A percentile compares a stretch with the other conserved stretches of the same genome.
Evolutionary conservation across 2,888 invertebrate species (phyloP).

Genomic region (Trachelus stipa): DNA sequence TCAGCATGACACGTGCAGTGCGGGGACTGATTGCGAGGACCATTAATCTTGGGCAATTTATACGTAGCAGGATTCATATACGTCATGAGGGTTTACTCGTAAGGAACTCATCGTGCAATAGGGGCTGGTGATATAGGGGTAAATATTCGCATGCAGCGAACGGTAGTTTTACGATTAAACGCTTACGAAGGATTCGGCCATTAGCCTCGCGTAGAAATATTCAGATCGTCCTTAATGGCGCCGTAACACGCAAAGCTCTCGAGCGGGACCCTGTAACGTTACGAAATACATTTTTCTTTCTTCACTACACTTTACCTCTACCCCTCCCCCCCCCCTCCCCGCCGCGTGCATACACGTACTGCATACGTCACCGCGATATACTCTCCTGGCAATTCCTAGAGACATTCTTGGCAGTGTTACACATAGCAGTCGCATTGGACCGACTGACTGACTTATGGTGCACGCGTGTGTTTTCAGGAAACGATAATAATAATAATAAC

Average conservation of each 20-base stretch:
- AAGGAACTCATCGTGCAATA: neutral
- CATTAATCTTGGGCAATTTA: neutral
- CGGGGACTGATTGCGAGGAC: neutral
- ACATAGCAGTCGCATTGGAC: neutral
- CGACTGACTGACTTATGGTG: neutral
- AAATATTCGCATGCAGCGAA: neutral
- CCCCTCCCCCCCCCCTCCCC: too few species aligned
- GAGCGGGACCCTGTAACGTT: conserved; percentile 17
- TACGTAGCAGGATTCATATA: neutral
- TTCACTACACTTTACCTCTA: neutral
- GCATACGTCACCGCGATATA: neutral
- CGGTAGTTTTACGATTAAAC: conserved; percentile 31
- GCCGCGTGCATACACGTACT: neutral
- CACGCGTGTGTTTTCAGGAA: neutral
- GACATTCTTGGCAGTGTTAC: neutral
- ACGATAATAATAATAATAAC: neutral
- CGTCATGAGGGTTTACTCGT: neutral
- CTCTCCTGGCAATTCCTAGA: neutral
- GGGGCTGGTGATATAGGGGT: neutral
- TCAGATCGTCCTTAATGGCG: conserved; percentile 37
- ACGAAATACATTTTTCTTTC: neutral
- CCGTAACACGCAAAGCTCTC: conserved; percentile 33
- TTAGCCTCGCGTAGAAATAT: conserved; percentile 31
- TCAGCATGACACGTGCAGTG: neutral
- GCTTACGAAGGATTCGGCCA: conserved; percentile 34